phyloP scores from a whole-genome alignment of 1,140 invertebrate genomes.

The Lepeophtheirus salmonis region DNA sequence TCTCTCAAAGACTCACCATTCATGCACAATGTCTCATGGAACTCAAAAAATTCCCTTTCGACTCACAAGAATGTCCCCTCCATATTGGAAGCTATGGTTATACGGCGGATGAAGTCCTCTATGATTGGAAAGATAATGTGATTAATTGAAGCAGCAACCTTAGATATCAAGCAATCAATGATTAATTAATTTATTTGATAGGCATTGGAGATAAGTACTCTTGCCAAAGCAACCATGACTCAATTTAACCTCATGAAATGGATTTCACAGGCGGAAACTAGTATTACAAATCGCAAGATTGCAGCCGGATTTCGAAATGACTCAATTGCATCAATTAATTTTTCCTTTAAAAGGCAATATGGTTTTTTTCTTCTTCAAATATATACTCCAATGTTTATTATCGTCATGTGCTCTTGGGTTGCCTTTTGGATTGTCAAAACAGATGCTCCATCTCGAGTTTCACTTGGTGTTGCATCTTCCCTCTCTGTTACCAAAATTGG shows the following conservation, averaged over 20 bases:
- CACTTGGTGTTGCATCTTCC: slow-evolving; percentile 38
- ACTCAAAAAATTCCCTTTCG: slow-evolving; percentile 43
- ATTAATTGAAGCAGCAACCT: background rate
- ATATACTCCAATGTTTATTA: slow-evolving; percentile 37
- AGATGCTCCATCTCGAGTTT: slow-evolving; percentile 38
- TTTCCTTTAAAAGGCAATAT: slow-evolving; percentile 24
- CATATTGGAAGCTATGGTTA: slow-evolving; percentile 29
- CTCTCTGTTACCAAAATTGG: slow-evolving; percentile 38
- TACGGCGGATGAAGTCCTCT: background rate
- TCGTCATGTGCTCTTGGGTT: slow-evolving; percentile 43
- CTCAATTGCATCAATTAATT: slow-evolving; percentile 15
- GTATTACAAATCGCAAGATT: slow-evolving; percentile 6
- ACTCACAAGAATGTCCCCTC: slow-evolving; percentile 39
- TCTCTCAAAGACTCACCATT: slow-evolving; percentile 39
- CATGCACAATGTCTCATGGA: slow-evolving; percentile 44
- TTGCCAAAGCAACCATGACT: background rate
- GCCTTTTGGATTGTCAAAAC: slow-evolving; percentile 44
- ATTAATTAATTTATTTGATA: too few relatives aligned
- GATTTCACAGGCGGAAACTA: background rate
- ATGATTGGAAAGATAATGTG: slow-evolving; percentile 17
- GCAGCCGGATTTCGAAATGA: slow-evolving; percentile 6
- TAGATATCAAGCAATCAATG: too few relatives aligned
- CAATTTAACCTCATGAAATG: slow-evolving; percentile 1
- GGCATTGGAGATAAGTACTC: background rate
- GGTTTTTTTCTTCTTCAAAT: slow-evolving; percentile 35